Base-by-base conservation (phyloP, 1,140 invertebrate genomes). In the Anoplophora glabripennis region DNA sequence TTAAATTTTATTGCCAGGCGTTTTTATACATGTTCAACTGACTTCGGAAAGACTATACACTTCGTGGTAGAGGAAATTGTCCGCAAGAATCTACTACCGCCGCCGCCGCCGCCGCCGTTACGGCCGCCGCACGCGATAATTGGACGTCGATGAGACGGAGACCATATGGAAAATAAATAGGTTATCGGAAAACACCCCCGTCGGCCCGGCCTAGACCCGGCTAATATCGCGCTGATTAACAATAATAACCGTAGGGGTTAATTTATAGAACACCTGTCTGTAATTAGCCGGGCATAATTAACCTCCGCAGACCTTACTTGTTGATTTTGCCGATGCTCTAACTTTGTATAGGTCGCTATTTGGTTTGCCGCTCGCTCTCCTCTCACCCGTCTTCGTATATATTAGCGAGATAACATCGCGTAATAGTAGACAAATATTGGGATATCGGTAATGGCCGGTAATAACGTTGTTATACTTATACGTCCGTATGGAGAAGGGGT, bases 201-300 rank as follows among this genome's bases (percentile, higher is more conserved):
- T 46, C 37, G 38, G 42, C 42, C 44, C 52, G 34, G 44, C 52
- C 38, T 54, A 44, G 40, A 42, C 44, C 53, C 53, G 15, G 53
- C 60, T 62, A 62, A 62, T 62, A 62, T 57, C 48, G 52, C 59
- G 21, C 54, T 62, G 60, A 62, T 62, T 62, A 62, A 62, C 60
- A 62, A 62, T 57, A 62, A 62, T 62, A 62, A 52, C 60, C 60
- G 47, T 48, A 53, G 55, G 60, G 54, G 41, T 37, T 47, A 62
- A 62, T 62, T 62, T 62, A 62, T 62, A 62, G 60, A 62, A 62
- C 60, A 62, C 60, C 60, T 62, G 60, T 62, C 54, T 57, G 49
- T 57, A 62, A 62, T 62, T 62, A 62, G 49, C 60, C 53, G 60
- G 60, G 54, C 60, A 57, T 62, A 62, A 62, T 62, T 62, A 62